Evolutionary conservation across 2,797 vertebrate genomes (phyloP).

Genomic region (Chelon labrosus): DNA sequence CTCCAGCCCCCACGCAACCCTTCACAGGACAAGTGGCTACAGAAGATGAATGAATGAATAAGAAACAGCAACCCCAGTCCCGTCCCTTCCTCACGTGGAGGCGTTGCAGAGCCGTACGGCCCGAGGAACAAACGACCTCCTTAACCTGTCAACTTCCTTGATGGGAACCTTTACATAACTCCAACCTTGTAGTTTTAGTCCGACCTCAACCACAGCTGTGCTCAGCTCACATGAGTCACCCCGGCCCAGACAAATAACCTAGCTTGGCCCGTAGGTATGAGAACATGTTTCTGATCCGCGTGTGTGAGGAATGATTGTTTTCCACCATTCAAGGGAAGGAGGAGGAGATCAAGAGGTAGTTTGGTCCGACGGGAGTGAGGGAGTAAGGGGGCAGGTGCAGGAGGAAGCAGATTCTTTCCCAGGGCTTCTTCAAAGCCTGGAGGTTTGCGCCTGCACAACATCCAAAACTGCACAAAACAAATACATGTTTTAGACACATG

Average conservation of each 20-base stretch:
- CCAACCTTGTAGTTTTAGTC: conserved; percentile 26
- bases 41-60: too few relatives aligned
- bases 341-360: conserved; percentile 34
- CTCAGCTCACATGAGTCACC: conserved; percentile 39
- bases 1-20: too few relatives aligned
- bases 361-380: conserved; percentile 20
- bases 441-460: conserved; percentile 30
- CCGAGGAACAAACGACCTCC: not conserved
- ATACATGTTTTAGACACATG: conserved; percentile 55
- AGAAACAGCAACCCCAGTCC: too few relatives aligned
- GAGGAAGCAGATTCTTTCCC: conserved; percentile 42
- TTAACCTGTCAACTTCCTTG: conserved; percentile 28
- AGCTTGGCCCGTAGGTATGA: conserved; percentile 35
- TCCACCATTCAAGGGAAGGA: conserved; percentile 11
- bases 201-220: conserved; percentile 29
- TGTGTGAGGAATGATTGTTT: conserved; percentile 5
- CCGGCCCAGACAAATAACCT: conserved; percentile 31
- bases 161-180: conserved; percentile 17
- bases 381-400: conserved; percentile 57
- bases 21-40: too few relatives aligned
- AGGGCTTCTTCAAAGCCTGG: conserved; percentile 61
- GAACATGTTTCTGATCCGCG: conserved; percentile 3
- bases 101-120: too few relatives aligned
- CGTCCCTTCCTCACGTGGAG: too few relatives aligned
- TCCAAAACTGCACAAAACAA: conserved; percentile 56